Evolutionary conservation across 2,888 invertebrate genomes (phyloP).

Genomic region (Osedax frankpressi): DNA sequence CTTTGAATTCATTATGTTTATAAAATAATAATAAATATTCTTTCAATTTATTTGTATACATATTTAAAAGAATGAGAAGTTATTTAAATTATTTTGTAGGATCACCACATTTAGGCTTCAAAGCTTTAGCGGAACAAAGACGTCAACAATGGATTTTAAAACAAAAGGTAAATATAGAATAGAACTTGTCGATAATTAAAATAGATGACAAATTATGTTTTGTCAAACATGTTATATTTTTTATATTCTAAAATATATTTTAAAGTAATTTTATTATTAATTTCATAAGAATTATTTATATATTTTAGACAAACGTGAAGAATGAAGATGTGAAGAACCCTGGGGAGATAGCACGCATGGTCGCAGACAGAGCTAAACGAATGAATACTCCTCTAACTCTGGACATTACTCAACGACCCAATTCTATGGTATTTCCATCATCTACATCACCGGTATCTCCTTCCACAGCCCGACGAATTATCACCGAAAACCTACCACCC

Average conservation of each 20-base stretch:
- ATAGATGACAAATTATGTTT: no score
- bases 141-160: conserved; percentile 32
- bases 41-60: no score
- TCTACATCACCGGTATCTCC: not conserved
- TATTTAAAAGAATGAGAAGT: no score
- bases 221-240: no score
- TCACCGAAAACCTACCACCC: not conserved
- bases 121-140: conserved; percentile 37
- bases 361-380: not conserved
- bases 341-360: not conserved
- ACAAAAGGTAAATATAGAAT: not conserved
- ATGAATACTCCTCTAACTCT: not conserved
- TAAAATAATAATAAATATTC: no score
- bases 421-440: not conserved
- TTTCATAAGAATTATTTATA: no score
- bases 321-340: not conserved
- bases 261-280: no score
- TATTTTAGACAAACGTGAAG: no score
- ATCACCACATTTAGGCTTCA: conserved; percentile 24
- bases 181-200: no score
- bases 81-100: no score
- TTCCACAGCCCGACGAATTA: not conserved
- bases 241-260: no score
- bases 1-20: no score
- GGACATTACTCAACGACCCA: not conserved